Base-by-base conservation (phyloP, 2,113 vertebrate genomes). In the Alaudala cheleensis region DNA sequence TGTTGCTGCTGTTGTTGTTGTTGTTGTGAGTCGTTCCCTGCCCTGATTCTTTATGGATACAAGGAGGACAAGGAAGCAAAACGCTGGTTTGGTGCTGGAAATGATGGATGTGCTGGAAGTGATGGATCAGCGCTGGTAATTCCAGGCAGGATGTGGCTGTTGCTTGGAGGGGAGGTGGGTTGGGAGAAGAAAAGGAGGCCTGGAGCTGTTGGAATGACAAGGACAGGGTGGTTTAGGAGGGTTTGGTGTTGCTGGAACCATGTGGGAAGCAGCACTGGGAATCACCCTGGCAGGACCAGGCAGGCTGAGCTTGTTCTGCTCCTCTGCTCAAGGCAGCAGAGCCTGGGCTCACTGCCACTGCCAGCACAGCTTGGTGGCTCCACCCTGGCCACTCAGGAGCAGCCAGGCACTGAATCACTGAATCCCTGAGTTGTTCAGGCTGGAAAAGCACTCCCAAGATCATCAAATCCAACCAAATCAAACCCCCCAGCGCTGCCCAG, bases 161-260 rank as follows among this genome's bases (percentile, higher is more conserved):
- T 71, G 50, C 28, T 29, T 29, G 70, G 8, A 18, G 49, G 12
- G 64, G 28, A 40, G 77, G 47, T 34, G 54, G 40, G 28, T 57
- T 34, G 15, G 72, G 33, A 54, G 62, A 57, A 39, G 44, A 22
- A 34, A 54, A 78, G 47, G 4, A 74, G 18, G 44, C 44, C 24
- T 0, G 0, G 60, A 70, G 60, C 49, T 31, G 4, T 57, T 0
- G 0, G 34, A 21, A 9, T 9, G 31, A 6, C 47, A 20, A 53
- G 39, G 19, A 33, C 37, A 31, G 79, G 29, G 17, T 3, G 26
- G 18, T 24, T 37, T 10, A 10, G 50, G 49, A 44, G 39, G 58
- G 54, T 25, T 79, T 64, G 62, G 23, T 37, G 64, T 4, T 88
- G 64, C 86, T 70, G 42, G 54, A 53, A 49, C 26, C 17, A 12